Conservation (phyloP, 1,140 invertebrate genomes). For the Trachymyrmex septentrionalis region DNA sequence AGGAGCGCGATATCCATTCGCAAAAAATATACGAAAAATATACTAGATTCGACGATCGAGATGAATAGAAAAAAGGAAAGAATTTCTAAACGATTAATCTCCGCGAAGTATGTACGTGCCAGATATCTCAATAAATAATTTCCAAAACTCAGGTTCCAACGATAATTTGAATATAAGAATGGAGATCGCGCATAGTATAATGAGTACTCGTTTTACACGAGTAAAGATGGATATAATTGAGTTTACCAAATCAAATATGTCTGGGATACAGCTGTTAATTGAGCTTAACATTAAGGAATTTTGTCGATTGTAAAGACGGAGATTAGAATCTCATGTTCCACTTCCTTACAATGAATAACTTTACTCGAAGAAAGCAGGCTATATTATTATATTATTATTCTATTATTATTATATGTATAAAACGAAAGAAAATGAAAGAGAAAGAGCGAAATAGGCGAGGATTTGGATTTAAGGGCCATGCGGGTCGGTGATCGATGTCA, state of each 20-base stretch:
- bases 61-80: neutral
- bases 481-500: conserved; percentile 78
- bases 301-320: conserved; percentile 54
- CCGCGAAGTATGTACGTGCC: conserved; percentile 13
- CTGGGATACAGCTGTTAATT: conserved; percentile 62
- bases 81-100: conserved; percentile 10
- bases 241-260: conserved; percentile 61
- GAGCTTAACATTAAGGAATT: conserved; percentile 68
- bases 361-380: conserved; percentile 44
- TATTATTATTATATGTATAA: conserved; percentile 53
- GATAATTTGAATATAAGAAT: conserved; percentile 40
- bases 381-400: conserved; percentile 65
- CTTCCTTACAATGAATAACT: conserved; percentile 55
- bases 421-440: neutral
- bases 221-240: conserved; percentile 53
- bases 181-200: conserved; percentile 56
- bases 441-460: conserved; percentile 29
- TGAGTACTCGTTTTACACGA: conserved; percentile 39
- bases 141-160: conserved; percentile 29
- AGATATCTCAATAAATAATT: conserved; percentile 37
- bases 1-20: conserved; percentile 74
- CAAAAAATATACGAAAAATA: conserved; percentile 13
- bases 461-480: conserved; percentile 76
- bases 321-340: conserved; percentile 57
- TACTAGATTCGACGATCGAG: conserved; percentile 41